These are phyloP conservation scores for Mandrillus leucophaeus DNA, from an alignment of 2,113 vertebrate species.

Conservation along the genomic window DNA sequence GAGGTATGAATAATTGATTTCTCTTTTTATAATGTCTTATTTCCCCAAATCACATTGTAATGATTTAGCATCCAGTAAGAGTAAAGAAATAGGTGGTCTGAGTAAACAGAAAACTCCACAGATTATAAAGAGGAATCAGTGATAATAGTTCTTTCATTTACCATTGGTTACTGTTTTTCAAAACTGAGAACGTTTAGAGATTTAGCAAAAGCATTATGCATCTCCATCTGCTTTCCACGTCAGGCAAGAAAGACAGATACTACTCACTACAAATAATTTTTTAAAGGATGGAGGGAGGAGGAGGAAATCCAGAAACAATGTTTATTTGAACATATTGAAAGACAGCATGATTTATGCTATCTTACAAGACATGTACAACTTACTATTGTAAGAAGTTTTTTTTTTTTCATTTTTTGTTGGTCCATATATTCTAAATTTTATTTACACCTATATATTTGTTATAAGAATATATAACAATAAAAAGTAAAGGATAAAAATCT, in stretches of 20 bases:
- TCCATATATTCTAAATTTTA: neutral
- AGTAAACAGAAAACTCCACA: neutral
- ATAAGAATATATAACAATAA: constrained; percentile 12
- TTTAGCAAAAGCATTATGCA: constrained; percentile 41
- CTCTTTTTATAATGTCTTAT: neutral
- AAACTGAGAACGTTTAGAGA: constrained; percentile 32
- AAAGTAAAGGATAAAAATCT: neutral
- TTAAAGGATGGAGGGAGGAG: neutral
- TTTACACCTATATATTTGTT: neutral
- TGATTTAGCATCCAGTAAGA: neutral
- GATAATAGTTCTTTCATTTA: neutral
- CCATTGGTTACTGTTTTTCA: neutral
- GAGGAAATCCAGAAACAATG: neutral
- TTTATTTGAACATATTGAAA: constrained; percentile 34
- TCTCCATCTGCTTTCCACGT: constrained; percentile 40
- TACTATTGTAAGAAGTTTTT: neutral
- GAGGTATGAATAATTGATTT: neutral
- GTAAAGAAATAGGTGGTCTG: neutral
- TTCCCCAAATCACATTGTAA: neutral
- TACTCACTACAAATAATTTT: neutral
- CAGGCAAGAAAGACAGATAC: neutral
- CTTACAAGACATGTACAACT: neutral
- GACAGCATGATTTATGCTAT: neutral
- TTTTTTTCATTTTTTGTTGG: neutral
- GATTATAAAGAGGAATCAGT: neutral